Conservation (phyloP, 2,888 invertebrate species). For the Polyommatus iphigenia region DNA sequence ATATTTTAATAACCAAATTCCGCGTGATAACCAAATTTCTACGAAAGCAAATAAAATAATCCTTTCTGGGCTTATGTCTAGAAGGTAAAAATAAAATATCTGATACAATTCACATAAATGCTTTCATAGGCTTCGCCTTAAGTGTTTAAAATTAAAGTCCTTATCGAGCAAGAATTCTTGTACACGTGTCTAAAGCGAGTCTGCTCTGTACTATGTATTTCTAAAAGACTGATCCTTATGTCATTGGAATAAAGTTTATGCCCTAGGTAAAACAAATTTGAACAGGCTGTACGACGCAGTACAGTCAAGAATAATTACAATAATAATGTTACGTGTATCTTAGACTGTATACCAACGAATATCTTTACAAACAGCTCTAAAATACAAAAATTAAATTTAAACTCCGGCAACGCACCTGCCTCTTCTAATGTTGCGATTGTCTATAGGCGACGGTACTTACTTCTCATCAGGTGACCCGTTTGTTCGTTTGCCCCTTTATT, state of each 20-base stretch:
- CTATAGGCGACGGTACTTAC: too few relatives aligned
- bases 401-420: too few relatives aligned
- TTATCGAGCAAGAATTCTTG: slow-evolving; percentile 50
- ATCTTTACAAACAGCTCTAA: background rate
- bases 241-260: background rate
- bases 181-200: slow-evolving; percentile 47
- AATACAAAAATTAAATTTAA: background rate
- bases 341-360: too few relatives aligned
- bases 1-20: too few relatives aligned
- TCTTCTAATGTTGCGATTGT: too few relatives aligned
- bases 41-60: too few relatives aligned
- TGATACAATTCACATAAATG: too few relatives aligned
- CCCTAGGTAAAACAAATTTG: background rate
- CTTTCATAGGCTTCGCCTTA: slow-evolving; percentile 46
- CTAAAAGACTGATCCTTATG: background rate
- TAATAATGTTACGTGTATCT: background rate
- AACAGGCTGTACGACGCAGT: background rate
- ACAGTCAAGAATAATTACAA: background rate
- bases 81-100: too few relatives aligned
- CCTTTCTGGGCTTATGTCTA: too few relatives aligned
- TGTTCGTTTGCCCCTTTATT: too few relatives aligned
- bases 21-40: too few relatives aligned
- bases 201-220: slow-evolving; percentile 33
- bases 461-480: too few relatives aligned
- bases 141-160: slow-evolving; percentile 51